Evolutionary conservation across 2,797 vertebrate species (phyloP).

Genomic region (Sebastes vulpes): DNA sequence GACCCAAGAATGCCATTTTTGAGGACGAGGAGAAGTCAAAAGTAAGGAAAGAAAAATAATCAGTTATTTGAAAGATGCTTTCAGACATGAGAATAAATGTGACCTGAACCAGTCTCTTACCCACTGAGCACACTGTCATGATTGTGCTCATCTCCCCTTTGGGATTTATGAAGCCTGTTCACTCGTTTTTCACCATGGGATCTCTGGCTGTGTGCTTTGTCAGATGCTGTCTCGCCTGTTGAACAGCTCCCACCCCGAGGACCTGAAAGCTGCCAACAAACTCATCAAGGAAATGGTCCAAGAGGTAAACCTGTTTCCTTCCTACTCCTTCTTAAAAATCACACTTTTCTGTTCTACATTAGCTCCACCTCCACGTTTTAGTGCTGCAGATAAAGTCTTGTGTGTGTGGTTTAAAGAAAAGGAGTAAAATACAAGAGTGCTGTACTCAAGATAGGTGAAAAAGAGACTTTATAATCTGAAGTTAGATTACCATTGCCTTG

Average conservation of each 20-base stretch:
- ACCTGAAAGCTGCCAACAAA: conserved; percentile 97
- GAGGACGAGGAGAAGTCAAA: conserved; percentile 99
- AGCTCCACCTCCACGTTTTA: neutral
- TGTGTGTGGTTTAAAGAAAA: too few species aligned
- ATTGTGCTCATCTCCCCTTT: neutral
- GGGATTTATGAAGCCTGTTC: neutral
- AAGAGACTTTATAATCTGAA: too few species aligned
- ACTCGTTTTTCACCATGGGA: neutral
- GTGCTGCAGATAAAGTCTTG: neutral
- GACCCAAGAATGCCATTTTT: conserved; percentile 96
- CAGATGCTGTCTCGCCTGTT: conserved; percentile 95
- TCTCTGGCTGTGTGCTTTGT: conserved; percentile 4
- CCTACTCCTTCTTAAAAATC: neutral
- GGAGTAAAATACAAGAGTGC: neutral
- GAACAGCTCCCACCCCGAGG: conserved; percentile 96
- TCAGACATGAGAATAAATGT: neutral
- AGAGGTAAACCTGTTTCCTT: conserved; percentile 86
- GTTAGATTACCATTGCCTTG: too few species aligned
- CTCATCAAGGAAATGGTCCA: conserved; percentile 99
- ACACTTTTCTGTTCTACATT: neutral
- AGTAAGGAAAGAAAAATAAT: conserved; percentile 75
- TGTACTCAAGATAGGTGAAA: neutral
- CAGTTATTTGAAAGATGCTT: neutral
- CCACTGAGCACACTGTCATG: too few species aligned
- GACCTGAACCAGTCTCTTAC: neutral